Conservation (phyloP, 1,140 invertebrate species). For the Kradibia gibbosae region DNA sequence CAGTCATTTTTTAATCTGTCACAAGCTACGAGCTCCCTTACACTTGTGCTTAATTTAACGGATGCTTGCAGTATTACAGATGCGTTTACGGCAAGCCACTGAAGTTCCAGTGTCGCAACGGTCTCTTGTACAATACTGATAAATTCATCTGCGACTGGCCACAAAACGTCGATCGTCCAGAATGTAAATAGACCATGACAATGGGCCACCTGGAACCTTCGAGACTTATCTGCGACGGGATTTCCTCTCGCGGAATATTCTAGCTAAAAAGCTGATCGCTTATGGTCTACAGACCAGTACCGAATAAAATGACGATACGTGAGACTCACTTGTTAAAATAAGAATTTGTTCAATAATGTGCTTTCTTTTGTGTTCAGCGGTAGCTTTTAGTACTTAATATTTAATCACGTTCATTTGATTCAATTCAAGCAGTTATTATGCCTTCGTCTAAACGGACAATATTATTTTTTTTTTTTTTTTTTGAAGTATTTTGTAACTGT, state of each 20-base stretch:
- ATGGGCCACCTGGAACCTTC: background rate
- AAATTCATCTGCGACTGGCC: constrained; percentile 86
- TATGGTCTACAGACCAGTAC: background rate
- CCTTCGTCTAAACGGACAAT: too few relatives aligned
- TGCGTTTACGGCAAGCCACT: constrained; percentile 83
- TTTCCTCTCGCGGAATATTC: background rate
- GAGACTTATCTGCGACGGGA: background rate
- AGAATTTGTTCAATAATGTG: too few relatives aligned
- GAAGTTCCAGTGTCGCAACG: constrained; percentile 80
- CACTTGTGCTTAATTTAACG: background rate
- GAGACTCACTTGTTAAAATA: constrained; percentile 26
- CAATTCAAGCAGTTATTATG: too few relatives aligned
- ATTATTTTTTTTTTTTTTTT: too few relatives aligned
- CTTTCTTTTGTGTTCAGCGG: too few relatives aligned
- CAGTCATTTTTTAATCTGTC: too few relatives aligned
- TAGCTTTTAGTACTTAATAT: too few relatives aligned
- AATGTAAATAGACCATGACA: constrained; percentile 66
- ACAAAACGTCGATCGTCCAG: constrained; percentile 77
- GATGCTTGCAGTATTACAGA: constrained; percentile 81
- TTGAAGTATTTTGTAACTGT: too few relatives aligned
- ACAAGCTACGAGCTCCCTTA: too few relatives aligned
- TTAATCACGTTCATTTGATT: too few relatives aligned
- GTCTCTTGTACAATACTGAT: constrained; percentile 82
- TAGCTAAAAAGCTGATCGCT: background rate
- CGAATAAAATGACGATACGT: background rate